Evolutionary conservation across 2,888 invertebrate species (phyloP).

Genomic region (Drosophila mettleri): DNA sequence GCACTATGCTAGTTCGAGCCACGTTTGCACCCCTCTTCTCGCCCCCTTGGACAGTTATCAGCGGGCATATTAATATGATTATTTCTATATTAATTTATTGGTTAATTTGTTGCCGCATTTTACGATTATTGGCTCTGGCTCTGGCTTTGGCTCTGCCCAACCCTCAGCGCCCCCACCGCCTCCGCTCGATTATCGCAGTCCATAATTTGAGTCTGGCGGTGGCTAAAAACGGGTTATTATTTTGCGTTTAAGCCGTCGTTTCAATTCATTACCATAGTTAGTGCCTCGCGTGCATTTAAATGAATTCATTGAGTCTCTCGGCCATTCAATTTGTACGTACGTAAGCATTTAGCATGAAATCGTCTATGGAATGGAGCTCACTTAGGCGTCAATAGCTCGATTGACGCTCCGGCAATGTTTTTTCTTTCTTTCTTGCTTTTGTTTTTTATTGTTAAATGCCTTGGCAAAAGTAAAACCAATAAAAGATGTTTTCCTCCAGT

Average conservation of each 20-base stretch:
- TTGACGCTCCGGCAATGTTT: slow-evolving; percentile 39
- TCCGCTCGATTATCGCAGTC: slow-evolving; percentile 60
- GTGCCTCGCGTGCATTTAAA: slow-evolving; percentile 79
- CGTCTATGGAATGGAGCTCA: slow-evolving; percentile 21
- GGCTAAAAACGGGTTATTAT: slow-evolving; percentile 74
- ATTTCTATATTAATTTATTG: slow-evolving; percentile 78
- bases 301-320: slow-evolving; percentile 77
- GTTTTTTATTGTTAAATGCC: slow-evolving; percentile 2
- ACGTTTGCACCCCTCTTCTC: not conserved
- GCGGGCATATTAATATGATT: slow-evolving; percentile 74
- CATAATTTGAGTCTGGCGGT: slow-evolving; percentile 57
- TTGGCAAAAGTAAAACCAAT: slow-evolving; percentile 13
- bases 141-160: not conserved
- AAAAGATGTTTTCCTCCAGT: slow-evolving; percentile 39
- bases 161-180: slow-evolving; percentile 10
- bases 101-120: slow-evolving; percentile 78
- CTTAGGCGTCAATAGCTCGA: slow-evolving; percentile 63
- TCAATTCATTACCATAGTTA: slow-evolving; percentile 78
- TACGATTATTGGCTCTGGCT: slow-evolving; percentile 71
- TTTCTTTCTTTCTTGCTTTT: too few relatives aligned
- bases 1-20: slow-evolving; percentile 6
- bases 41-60: slow-evolving; percentile 65
- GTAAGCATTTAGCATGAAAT: slow-evolving; percentile 68
- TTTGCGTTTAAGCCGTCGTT: slow-evolving; percentile 71
- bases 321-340: slow-evolving; percentile 75